Evolutionary conservation across 2,113 vertebrate genomes (phyloP), one percentile per base, ranked within the genome.

Genomic region (Hyperoodon ampullatus): DNA sequence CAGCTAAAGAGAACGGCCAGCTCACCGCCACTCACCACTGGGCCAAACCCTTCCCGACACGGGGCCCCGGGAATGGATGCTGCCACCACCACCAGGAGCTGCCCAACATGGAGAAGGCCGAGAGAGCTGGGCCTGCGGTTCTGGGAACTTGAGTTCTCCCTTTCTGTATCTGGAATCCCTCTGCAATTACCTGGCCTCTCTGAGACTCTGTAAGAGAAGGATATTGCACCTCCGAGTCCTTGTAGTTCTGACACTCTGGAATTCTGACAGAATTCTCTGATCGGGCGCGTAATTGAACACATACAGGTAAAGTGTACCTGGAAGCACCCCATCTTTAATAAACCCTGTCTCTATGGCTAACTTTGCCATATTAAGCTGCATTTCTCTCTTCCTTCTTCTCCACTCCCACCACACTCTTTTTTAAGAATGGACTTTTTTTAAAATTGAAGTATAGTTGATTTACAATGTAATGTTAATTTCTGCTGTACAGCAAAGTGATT

Each of bases 11-110:
- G 65, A 26, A 55, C 13, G 28, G 5, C 21, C 47, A 70, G 26
- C 63, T 90, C 35, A 23, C 18, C 0, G 0, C 35, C 44, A 12
- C 24, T 80, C 24, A 11, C 12, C n/a, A 1, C 65, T 58, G 28
- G 63, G 42, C 44, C 5, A 63, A 2, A 10, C 55, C 0, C 44
- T 53, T 93, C 19, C 16, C 8, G 14, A 26, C 0, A 1, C 19
- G 33, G 33, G 68, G 19, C 12, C 21, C 16, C 0, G 2, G 63
- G 58, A 58, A 18, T 23, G 53, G 35, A 15, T 35, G 55, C n/a
- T 66, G 11, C 33, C 15, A 12, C 0, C 0, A 6, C 28, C 6
- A 33, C 47, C 42, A 6, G 1, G 12, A 35, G 13, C 5, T 14
- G 60, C 81, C 33, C 2, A 44, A 26, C 33, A 2, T 7, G 30